Evolutionary conservation across 2,113 vertebrate species (phyloP).

Genomic region (Alligator mississippiensis): DNA sequence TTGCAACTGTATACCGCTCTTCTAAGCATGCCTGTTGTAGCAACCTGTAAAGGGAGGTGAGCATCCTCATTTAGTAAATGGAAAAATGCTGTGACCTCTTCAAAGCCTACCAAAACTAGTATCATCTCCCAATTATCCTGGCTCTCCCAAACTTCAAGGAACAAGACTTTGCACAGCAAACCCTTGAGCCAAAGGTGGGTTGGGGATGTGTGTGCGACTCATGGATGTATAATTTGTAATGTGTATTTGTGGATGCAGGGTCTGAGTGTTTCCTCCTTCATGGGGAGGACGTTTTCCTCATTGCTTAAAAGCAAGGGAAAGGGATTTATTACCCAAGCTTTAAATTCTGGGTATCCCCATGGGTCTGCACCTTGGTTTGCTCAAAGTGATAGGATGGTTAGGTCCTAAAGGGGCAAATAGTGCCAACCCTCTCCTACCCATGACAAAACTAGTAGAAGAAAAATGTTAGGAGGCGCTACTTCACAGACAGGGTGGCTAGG

Average conservation of each 20-base stretch:
- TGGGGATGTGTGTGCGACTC: no score
- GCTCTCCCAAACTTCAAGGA: neutral
- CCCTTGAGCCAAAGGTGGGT: neutral
- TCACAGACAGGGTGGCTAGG: no score
- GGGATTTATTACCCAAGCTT: neutral
- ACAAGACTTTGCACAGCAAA: neutral
- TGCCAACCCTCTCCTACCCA: neutral
- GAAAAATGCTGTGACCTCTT: no score
- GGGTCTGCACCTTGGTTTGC: neutral
- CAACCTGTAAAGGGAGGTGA: neutral
- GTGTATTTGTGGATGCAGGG: neutral
- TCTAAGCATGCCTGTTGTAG: neutral
- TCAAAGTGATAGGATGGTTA: neutral
- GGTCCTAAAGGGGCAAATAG: neutral
- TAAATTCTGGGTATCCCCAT: neutral
- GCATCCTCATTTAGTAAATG: no score
- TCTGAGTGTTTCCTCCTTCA: neutral
- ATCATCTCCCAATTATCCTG: neutral
- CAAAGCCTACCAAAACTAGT: neutral
- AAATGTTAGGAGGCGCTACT: no score
- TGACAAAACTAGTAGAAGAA: no score
- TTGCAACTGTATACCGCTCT: neutral
- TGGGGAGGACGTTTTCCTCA: neutral
- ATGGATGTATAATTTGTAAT: no score
- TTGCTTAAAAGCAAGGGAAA: neutral